phyloP scores from a whole-genome alignment of 2,113 vertebrate species.

The Abramis brama region DNA sequence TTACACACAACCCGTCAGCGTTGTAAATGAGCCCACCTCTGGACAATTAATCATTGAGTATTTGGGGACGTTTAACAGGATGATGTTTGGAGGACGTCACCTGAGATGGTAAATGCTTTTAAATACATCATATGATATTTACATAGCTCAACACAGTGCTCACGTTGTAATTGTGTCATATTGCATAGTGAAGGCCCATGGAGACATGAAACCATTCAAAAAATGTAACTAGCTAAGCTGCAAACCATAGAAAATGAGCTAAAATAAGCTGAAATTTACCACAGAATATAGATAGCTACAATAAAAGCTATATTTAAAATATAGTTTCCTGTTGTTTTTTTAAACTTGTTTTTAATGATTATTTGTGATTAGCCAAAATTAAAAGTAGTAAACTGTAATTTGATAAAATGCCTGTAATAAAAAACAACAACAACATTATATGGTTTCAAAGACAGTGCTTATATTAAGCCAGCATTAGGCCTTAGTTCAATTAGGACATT shows the following conservation, averaged over 20 bases:
- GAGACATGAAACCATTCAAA: neutral
- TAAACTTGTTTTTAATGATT: neutral
- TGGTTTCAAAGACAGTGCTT: too few relatives aligned
- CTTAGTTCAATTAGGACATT: too few relatives aligned
- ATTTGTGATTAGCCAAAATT: too few relatives aligned
- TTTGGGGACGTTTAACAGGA: conserved; percentile 52
- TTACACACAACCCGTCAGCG: conserved; percentile 21
- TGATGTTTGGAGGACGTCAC: conserved; percentile 52
- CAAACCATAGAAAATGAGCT: neutral
- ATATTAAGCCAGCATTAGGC: too few relatives aligned
- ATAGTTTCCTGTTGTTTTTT: neutral
- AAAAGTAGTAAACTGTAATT: too few relatives aligned
- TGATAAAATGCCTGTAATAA: too few relatives aligned
- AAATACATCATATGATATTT: conserved; percentile 51
- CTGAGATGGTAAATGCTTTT: conserved; percentile 43
- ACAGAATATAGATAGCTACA: neutral
- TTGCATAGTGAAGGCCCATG: conserved; percentile 14
- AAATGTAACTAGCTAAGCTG: neutral
- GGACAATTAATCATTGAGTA: conserved; percentile 47
- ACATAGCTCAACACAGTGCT: conserved; percentile 31
- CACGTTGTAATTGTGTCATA: conserved; percentile 26
- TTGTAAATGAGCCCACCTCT: conserved; percentile 45
- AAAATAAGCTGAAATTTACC: neutral
- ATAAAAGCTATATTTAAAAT: neutral
- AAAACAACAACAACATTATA: too few relatives aligned